Conservation (phyloP, 2,113 vertebrate genomes). For the Tretioscincus oriximinensis region DNA sequence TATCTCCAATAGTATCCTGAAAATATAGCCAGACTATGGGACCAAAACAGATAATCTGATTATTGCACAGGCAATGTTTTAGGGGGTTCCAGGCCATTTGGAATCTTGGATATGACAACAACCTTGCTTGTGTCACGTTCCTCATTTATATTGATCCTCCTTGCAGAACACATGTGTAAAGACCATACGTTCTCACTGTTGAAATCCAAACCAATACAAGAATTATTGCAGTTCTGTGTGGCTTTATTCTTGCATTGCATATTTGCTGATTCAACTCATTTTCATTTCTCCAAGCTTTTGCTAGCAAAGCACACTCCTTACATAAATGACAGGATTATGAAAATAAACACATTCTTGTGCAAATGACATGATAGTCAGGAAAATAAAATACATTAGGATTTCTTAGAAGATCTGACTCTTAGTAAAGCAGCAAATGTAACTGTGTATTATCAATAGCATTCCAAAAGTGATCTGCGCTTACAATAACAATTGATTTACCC, state of each 20-base stretch:
- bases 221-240: neutral
- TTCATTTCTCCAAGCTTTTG: slow-evolving; percentile 28
- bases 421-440: slow-evolving; percentile 23
- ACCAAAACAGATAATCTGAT: too few relatives aligned
- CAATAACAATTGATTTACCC: slow-evolving; percentile 48
- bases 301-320: slow-evolving; percentile 12
- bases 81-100: too few relatives aligned
- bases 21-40: too few relatives aligned
- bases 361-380: neutral
- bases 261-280: slow-evolving; percentile 30
- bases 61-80: too few relatives aligned
- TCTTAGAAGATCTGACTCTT: slow-evolving; percentile 3
- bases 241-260: neutral
- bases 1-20: too few relatives aligned
- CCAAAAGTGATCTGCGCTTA: slow-evolving; percentile 15
- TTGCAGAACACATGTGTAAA: neutral
- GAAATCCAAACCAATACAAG: rapidly evolving
- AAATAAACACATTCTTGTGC: slow-evolving; percentile 4
- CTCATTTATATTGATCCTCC: neutral
- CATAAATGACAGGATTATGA: slow-evolving; percentile 44
- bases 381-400: neutral
- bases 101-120: too few relatives aligned
- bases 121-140: neutral
- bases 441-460: slow-evolving; percentile 42
- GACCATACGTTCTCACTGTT: rapidly evolving